Percentiles rank a stretch among this genome's conserved stretches.
These are phyloP conservation scores for Ophion costatus DNA, from an alignment of 2,888 invertebrate genomes.

Conservation along the genomic window DNA sequence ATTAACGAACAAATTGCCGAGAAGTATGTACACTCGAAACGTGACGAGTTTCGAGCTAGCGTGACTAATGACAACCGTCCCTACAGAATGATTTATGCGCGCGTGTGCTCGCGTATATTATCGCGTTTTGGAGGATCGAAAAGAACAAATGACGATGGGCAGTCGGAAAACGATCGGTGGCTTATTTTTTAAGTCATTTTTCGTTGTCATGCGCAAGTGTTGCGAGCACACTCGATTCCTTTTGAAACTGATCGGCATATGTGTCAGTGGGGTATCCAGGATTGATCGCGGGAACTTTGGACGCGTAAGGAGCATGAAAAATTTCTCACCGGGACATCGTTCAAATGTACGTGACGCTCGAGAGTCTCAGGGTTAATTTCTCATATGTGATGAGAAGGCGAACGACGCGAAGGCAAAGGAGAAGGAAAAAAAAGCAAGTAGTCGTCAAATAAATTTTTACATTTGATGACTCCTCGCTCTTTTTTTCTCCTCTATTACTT, in stretches of 20 bases:
- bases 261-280: not conserved
- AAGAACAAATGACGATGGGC: not conserved
- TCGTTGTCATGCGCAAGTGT: slow-evolving; percentile 2
- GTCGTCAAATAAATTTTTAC: not conserved
- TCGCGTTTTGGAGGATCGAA: not conserved
- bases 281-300: slow-evolving; percentile 38
- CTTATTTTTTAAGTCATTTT: slow-evolving; percentile 4
- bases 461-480: no score
- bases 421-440: slow-evolving; percentile 14
- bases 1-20: slow-evolving; percentile 17
- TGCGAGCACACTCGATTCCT: not conserved
- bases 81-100: slow-evolving; percentile 13
- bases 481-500: no score
- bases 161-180: slow-evolving; percentile 9
- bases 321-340: slow-evolving; percentile 12
- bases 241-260: slow-evolving; percentile 11
- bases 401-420: not conserved
- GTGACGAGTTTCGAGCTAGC: slow-evolving; percentile 27
- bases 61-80: slow-evolving; percentile 7
- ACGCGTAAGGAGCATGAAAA: slow-evolving; percentile 24
- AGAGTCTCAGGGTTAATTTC: slow-evolving; percentile 40
- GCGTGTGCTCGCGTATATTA: not conserved
- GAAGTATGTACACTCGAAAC: not conserved
- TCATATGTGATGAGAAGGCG: not conserved
- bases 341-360: slow-evolving; percentile 31